A percentile compares a stretch with the other conserved stretches of the same genome.
Conservation (phyloP, 2,113 vertebrate genomes). For the Nannospalax galili region DNA sequence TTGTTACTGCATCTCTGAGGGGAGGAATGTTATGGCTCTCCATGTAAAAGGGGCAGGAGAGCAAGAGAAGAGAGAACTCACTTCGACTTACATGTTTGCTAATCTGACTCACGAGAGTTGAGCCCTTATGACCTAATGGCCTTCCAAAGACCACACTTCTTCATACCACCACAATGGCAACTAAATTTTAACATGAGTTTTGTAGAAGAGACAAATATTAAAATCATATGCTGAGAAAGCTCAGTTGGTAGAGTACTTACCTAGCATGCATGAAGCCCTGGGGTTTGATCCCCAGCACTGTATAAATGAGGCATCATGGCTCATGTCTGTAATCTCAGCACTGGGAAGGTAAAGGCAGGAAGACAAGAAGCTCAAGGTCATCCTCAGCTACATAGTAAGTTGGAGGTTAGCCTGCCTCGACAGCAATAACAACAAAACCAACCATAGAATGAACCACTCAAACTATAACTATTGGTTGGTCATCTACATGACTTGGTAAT, state of each 20-base stretch:
- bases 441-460: neutral
- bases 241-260: no score
- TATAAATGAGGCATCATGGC: neutral
- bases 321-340: neutral
- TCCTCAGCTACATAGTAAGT: neutral
- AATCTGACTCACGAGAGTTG: neutral
- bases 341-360: neutral
- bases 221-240: neutral
- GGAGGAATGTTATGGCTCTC: neutral
- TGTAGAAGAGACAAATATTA: neutral
- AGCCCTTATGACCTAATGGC: neutral
- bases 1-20: neutral
- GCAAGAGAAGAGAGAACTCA: neutral
- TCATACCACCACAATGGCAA: neutral
- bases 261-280: neutral
- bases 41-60: neutral
- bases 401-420: neutral
- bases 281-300: neutral
- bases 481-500: conserved; percentile 26
- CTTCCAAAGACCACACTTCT: neutral
- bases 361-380: neutral
- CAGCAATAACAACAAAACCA: neutral
- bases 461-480: neutral
- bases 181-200: neutral
- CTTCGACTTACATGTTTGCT: neutral